These are phyloP conservation scores for Phoxinus phoxinus DNA, from an alignment of 2,113 vertebrate genomes.

Conservation along the genomic window DNA sequence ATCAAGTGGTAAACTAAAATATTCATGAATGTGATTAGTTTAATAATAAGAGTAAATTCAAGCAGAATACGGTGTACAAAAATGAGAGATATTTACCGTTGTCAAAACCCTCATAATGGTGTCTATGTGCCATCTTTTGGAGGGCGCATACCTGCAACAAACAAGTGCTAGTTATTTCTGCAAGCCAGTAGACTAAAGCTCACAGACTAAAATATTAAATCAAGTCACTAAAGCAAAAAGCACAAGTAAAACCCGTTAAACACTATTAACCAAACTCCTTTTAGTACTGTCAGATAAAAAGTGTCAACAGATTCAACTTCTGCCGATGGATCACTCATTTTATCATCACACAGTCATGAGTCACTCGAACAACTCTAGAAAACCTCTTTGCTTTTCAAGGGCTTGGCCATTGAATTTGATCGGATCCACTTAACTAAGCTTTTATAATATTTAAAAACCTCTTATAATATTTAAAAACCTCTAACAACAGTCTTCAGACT, in stretches of 20 bases:
- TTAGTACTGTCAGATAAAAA: constrained; percentile 72
- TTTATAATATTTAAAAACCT: background rate
- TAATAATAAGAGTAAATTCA: background rate
- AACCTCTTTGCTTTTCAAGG: background rate
- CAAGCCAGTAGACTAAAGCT: background rate
- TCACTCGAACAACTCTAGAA: background rate
- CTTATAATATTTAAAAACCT: background rate
- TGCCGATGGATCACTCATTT: constrained; percentile 79
- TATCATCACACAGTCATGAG: constrained; percentile 73
- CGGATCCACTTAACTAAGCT: background rate
- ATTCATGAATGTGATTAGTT: background rate
- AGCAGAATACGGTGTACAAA: background rate
- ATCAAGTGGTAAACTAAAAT: background rate
- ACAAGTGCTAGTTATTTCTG: background rate
- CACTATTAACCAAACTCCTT: background rate
- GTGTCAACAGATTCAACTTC: constrained; percentile 69
- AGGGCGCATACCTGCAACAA: constrained; percentile 90
- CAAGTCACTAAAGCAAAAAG: background rate
- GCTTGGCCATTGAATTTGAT: background rate
- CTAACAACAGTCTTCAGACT: background rate
- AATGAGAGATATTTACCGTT: constrained; percentile 80
- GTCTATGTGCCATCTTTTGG: constrained; percentile 99
- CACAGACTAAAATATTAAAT: background rate
- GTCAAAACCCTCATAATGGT: constrained; percentile 99
- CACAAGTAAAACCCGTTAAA: background rate